A percentile compares a stretch with the other conserved stretches of the same genome.
These are phyloP conservation scores for Pipa parva DNA, from an alignment of 2,113 vertebrate genomes.

Conservation along the genomic window DNA sequence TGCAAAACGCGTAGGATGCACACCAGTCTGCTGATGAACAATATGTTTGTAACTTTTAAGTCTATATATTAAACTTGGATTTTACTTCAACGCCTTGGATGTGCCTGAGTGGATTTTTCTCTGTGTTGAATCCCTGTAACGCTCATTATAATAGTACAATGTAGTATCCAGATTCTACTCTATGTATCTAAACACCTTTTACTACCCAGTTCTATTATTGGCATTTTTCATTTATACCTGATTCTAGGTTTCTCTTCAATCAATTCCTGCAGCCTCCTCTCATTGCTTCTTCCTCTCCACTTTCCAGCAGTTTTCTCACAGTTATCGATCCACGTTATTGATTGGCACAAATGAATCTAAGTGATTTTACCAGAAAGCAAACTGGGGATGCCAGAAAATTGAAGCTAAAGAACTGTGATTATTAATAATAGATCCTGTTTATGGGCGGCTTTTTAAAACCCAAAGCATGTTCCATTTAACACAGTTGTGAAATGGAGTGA, in stretches of 20 bases:
- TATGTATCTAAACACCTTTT: not conserved
- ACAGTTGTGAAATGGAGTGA: not conserved
- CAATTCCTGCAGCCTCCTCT: not conserved
- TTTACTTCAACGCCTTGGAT: too few species aligned
- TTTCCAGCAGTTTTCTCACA: conserved; percentile 7
- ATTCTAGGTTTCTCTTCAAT: not conserved
- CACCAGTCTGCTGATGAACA: too few species aligned
- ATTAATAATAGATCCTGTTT: conserved; percentile 39
- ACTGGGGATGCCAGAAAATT: conserved; percentile 28
- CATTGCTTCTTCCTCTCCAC: not conserved
- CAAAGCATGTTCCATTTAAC: not conserved
- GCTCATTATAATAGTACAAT: too few species aligned
- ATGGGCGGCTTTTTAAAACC: conserved; percentile 1
- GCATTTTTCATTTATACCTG: not conserved
- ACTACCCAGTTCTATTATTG: not conserved
- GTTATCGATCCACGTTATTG: conserved; percentile 23
- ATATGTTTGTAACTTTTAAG: too few species aligned
- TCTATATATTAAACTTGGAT: too few species aligned
- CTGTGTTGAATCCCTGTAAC: too few species aligned
- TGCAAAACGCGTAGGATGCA: too few species aligned
- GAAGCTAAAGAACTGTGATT: conserved; percentile 20
- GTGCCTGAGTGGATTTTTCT: too few species aligned
- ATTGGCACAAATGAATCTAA: conserved; percentile 39
- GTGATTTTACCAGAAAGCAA: conserved; percentile 42
- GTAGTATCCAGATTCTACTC: too few species aligned